Conservation (phyloP, 2,888 invertebrate genomes). For the Sinelater perroti region DNA sequence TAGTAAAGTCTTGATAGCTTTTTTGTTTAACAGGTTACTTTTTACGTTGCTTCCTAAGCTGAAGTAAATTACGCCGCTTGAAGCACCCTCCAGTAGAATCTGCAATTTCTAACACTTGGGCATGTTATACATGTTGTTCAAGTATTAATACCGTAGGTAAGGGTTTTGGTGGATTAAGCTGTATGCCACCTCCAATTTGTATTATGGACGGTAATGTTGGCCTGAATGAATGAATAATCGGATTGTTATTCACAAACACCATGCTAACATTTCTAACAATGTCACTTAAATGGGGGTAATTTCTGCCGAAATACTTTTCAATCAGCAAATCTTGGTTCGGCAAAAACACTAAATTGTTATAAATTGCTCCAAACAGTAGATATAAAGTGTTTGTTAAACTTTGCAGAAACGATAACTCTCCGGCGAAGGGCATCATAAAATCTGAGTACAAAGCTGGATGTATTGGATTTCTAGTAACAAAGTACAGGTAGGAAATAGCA, state of each 20-base stretch:
- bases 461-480: not conserved
- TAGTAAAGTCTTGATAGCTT: not conserved
- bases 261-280: conserved; percentile 50
- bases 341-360: not conserved
- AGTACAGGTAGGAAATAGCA: not conserved
- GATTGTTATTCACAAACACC: conserved; percentile 53
- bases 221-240: conserved; percentile 49
- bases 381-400: not conserved
- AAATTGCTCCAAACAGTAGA: too few species aligned
- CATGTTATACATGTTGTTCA: too few species aligned
- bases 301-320: conserved; percentile 49
- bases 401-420: not conserved
- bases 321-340: too few species aligned
- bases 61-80: not conserved
- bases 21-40: too few species aligned
- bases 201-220: conserved; percentile 53
- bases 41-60: not conserved
- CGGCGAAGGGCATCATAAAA: not conserved
- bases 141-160: conserved; percentile 50
- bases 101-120: not conserved
- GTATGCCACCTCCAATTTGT: conserved; percentile 49
- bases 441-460: conserved; percentile 1
- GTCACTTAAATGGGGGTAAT: conserved; percentile 46
- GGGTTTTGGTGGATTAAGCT: conserved; percentile 41
- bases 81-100: not conserved